These are phyloP conservation scores for Drosophila ercepeae DNA, from an alignment of 1,140 invertebrate species.

Conservation along the genomic window DNA sequence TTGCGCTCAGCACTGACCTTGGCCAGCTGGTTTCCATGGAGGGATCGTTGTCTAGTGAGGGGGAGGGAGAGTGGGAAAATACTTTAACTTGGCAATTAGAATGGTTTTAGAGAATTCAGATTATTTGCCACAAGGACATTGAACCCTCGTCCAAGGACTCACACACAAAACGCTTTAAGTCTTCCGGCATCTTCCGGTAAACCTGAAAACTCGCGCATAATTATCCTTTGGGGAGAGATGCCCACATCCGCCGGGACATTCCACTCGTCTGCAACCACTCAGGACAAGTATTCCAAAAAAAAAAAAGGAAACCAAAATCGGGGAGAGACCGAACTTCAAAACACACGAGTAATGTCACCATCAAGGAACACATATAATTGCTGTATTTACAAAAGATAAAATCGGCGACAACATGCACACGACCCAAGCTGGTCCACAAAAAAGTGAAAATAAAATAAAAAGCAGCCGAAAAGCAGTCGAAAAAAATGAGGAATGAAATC, in stretches of 20 bases:
- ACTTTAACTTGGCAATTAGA: not conserved
- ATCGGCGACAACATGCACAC: slow-evolving; percentile 72
- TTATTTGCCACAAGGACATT: not conserved
- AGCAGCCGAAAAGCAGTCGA: not conserved
- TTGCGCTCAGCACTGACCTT: slow-evolving; percentile 67
- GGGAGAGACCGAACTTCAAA: slow-evolving; percentile 36
- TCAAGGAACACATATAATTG: slow-evolving; percentile 79
- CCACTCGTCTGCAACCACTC: slow-evolving; percentile 24
- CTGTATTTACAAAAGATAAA: slow-evolving; percentile 83
- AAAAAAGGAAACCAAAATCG: slow-evolving; percentile 11
- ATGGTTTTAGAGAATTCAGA: not conserved
- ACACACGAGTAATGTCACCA: slow-evolving; percentile 75
- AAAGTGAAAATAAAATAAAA: slow-evolving; percentile 2
- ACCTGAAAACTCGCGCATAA: slow-evolving; percentile 22
- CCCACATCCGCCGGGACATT: too few species aligned
- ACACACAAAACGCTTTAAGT: slow-evolving; percentile 19
- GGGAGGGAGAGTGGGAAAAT: not conserved
- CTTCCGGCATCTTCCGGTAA: slow-evolving; percentile 31
- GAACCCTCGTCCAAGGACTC: slow-evolving; percentile 4
- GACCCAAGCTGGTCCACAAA: slow-evolving; percentile 30
- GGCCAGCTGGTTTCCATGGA: slow-evolving; percentile 42
- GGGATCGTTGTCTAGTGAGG: not conserved
- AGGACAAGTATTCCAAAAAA: slow-evolving; percentile 20
- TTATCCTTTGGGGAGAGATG: slow-evolving; percentile 54
- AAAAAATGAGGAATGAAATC: slow-evolving; percentile 17